phyloP scores from a whole-genome alignment of 2,113 vertebrate species.

The Macrotis lagotis region DNA sequence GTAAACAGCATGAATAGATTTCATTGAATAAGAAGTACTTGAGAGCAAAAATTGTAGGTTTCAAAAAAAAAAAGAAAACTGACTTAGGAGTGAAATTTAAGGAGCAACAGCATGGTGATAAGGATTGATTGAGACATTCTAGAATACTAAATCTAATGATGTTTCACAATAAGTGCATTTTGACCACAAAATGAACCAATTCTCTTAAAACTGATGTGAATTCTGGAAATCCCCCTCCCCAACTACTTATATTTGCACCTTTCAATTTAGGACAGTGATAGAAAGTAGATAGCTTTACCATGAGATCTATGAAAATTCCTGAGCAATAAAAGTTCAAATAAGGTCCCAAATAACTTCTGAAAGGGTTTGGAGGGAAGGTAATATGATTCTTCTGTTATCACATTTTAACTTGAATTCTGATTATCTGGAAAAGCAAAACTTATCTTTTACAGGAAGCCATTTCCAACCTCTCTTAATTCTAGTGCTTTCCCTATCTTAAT shows the following conservation, averaged over 20 bases:
- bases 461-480: not conserved
- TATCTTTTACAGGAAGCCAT: not conserved
- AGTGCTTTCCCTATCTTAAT: not conserved
- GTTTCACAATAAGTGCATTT: conserved; percentile 10
- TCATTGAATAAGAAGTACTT: conserved; percentile 37
- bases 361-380: not conserved
- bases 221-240: not conserved
- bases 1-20: conserved; percentile 42
- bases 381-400: not conserved
- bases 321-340: not conserved
- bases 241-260: not conserved
- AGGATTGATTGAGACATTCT: not conserved
- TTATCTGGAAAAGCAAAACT: not conserved
- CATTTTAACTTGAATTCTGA: not conserved
- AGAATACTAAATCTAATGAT: not conserved
- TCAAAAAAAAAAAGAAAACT: conserved; percentile 20
- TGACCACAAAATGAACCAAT: not conserved
- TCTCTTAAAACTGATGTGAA: not conserved
- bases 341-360: not conserved
- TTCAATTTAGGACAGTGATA: conserved; percentile 11
- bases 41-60: conserved; percentile 57
- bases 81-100: conserved; percentile 34
- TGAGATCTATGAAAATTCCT: not conserved
- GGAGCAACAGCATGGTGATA: not conserved
- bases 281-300: not conserved